Evolutionary conservation across 1,140 invertebrate species (phyloP).

Genomic region (Parapsyche elsis): DNA sequence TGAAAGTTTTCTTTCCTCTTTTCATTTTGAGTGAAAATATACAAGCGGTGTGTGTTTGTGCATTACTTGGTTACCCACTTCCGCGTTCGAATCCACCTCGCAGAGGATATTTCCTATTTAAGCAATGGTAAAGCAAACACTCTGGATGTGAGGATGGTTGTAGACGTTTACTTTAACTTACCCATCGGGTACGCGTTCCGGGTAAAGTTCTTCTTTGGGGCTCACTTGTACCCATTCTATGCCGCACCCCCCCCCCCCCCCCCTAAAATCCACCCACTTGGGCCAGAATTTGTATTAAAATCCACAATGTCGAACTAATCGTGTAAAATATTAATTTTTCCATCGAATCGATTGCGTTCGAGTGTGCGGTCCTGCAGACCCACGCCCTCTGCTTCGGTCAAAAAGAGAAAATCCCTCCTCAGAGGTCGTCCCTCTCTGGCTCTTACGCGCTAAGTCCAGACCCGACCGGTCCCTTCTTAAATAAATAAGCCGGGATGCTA

Average conservation of each 20-base stretch:
- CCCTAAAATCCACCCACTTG: not conserved
- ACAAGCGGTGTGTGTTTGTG: conserved; percentile 14
- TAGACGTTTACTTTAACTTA: conserved; percentile 46
- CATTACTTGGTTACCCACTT: conserved; percentile 50
- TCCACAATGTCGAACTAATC: not conserved
- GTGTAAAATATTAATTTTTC: conserved; percentile 1
- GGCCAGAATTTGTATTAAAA: conserved; percentile 9
- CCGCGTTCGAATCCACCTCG: conserved; percentile 43
- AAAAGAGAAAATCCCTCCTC: conserved; percentile 47
- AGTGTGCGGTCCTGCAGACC: not conserved
- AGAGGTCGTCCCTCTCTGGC: conserved; percentile 47
- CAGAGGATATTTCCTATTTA: conserved; percentile 54
- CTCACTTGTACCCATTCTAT: not conserved
- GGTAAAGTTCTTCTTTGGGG: not conserved
- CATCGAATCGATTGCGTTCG: not conserved
- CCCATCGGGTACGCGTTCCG: not conserved
- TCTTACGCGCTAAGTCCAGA: conserved; percentile 47
- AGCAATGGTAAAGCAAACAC: conserved; percentile 55
- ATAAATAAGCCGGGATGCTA: conserved; percentile 54
- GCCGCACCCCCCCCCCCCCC: not conserved
- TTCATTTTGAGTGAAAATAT: too few relatives aligned
- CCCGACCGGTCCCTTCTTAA: conserved; percentile 54
- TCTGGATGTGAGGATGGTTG: not conserved
- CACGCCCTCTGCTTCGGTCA: conserved; percentile 32
- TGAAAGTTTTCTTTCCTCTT: too few relatives aligned